Evolutionary conservation across 2,113 vertebrate genomes (phyloP).

Genomic region (Gobius niger): DNA sequence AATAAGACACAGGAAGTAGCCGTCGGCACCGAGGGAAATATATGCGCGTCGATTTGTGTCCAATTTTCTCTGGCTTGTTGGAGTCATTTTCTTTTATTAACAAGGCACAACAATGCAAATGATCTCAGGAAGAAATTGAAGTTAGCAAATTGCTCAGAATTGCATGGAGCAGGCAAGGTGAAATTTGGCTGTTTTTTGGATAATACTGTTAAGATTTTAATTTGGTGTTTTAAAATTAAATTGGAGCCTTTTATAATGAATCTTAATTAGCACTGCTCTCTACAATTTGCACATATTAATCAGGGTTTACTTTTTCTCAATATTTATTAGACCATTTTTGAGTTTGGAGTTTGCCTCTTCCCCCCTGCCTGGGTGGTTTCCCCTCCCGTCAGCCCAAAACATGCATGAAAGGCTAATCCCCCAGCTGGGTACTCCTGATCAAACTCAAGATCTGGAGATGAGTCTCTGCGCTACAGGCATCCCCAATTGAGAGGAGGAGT

Average conservation of each 20-base stretch:
- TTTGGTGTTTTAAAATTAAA: not conserved
- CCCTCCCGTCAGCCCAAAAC: no score
- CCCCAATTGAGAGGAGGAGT: no score
- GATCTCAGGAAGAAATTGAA: constrained; percentile 35
- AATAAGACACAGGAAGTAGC: constrained; percentile 39
- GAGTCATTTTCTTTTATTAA: constrained; percentile 42
- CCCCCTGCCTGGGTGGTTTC: no score
- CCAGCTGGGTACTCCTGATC: no score
- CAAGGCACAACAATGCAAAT: constrained; percentile 15
- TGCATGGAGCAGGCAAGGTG: constrained; percentile 10
- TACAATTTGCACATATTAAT: not conserved
- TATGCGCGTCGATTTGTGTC: constrained; percentile 19
- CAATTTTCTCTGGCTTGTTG: constrained; percentile 34
- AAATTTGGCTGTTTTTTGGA: constrained; percentile 18
- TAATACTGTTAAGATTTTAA: constrained; percentile 15
- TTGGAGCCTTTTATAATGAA: constrained; percentile 11
- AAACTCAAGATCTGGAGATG: no score
- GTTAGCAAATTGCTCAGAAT: constrained; percentile 20
- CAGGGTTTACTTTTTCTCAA: not conserved
- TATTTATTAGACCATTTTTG: no score
- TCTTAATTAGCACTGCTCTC: not conserved
- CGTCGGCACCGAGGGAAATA: constrained; percentile 5
- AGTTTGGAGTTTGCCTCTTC: no score
- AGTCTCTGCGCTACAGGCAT: no score
- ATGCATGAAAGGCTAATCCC: no score